phyloP scores from a whole-genome alignment of 1,140 invertebrate species.

The Hyles vespertilio region DNA sequence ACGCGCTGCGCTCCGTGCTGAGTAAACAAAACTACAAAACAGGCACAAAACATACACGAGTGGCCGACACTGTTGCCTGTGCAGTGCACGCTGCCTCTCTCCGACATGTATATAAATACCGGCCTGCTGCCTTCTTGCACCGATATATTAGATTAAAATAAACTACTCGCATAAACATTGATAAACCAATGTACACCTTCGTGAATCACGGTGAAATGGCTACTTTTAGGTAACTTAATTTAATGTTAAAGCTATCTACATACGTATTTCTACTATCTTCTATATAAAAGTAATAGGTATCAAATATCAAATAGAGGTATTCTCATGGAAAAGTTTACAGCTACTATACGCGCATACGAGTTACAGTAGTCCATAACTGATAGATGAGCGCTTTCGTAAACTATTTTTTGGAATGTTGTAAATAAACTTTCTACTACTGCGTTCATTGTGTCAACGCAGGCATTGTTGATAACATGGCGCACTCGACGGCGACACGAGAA shows the following conservation, averaged over 20 bases:
- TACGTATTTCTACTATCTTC: no score
- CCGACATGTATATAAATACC: constrained; percentile 17
- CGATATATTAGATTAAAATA: constrained; percentile 3
- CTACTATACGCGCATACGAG: no score
- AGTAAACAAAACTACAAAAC: constrained; percentile 58
- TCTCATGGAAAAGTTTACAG: no score
- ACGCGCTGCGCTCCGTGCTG: constrained; percentile 48
- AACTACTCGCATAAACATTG: constrained; percentile 4
- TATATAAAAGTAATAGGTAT: no score
- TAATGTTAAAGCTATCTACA: no score
- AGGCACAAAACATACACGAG: constrained; percentile 35
- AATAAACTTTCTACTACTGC: constrained; percentile 5
- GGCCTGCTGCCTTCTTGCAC: constrained; percentile 12
- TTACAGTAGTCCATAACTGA: no score
- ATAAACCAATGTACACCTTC: no score
- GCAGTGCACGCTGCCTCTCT: constrained; percentile 27
- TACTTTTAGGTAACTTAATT: no score
- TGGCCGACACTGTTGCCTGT: constrained; percentile 28
- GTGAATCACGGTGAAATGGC: no score
- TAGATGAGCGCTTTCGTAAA: no score
- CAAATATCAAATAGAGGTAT: no score
- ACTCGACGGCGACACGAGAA: neutral
- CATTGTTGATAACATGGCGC: constrained; percentile 6
- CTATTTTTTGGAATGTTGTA: constrained; percentile 5
- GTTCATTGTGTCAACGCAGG: constrained; percentile 9